Base-by-base conservation (phyloP, 2,113 vertebrate species). In the Pollachius pollachius region DNA sequence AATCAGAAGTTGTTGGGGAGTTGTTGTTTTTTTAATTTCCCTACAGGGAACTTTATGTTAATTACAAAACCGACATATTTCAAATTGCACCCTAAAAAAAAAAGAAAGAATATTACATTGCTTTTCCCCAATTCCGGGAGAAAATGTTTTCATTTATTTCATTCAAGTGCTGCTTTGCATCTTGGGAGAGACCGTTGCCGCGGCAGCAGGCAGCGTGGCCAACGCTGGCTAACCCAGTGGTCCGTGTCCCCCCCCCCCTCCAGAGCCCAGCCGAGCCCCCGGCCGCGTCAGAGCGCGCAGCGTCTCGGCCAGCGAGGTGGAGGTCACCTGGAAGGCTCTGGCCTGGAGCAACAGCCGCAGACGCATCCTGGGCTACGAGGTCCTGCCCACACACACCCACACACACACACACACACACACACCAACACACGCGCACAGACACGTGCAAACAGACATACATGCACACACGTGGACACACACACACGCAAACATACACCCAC, bases 321-420 rank as follows among this genome's bases (percentile, higher is more conserved):
- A 97, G 88, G 94, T 97, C 64, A 94, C 93, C 75, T 99, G 97
- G 97, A 92, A 93, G 78, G 89, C 94, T 0, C 92, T 96, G 0
- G 85, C 88, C 74, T 94, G 94, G 77, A 94, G 78, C 76, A 95
- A 93, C 81, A 94, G 91, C 62, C 95, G 92, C 87, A 96, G 96
- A 84, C 93, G 94, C 60, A 94, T 98, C 60, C 94, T 96, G 80
- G 96, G 96, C 58, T 98, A 99, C 0, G 95, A 99, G 96, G 97
- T 98, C 75, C 80, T 52, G 68, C 79, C 75, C 75, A 82, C 87
- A 69, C 77, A 82, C 57, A 54, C 65, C 15, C 30, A 69, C 5
- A n/a, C 2, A 9, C 41, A 66, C 56, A 59, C 67, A 70, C 25
- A 11, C 18, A 21, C 9, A 2, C 59, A 21, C 18, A 5, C 11